Evolutionary conservation across 2,888 invertebrate genomes (phyloP).

Genomic region (Caenorhabditis panamensis): DNA sequence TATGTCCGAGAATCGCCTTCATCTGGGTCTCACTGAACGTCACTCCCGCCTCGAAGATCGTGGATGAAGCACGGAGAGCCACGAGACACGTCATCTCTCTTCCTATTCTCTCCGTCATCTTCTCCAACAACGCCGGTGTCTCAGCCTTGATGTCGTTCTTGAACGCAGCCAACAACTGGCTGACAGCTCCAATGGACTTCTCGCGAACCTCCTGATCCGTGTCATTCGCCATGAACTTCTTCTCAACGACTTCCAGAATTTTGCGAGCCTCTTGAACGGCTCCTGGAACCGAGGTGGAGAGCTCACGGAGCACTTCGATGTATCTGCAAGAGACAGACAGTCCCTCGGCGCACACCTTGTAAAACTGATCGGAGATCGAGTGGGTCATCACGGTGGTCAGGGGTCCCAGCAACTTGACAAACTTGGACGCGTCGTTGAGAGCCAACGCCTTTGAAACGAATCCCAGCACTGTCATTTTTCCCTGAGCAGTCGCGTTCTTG

Average conservation of each 20-base stretch:
- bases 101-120: slow-evolving; percentile 93
- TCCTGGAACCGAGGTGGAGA: not conserved
- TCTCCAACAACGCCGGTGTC: slow-evolving; percentile 89
- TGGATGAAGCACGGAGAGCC: slow-evolving; percentile 92
- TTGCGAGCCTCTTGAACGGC: slow-evolving; percentile 78
- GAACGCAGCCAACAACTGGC: slow-evolving; percentile 89
- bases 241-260: slow-evolving; percentile 89
- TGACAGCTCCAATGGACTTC: slow-evolving; percentile 95
- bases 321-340: slow-evolving; percentile 49
- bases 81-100: slow-evolving; percentile 98
- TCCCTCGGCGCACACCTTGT: slow-evolving; percentile 85
- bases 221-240: slow-evolving; percentile 92
- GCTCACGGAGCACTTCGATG: slow-evolving; percentile 30
- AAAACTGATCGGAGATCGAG: slow-evolving; percentile 95
- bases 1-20: slow-evolving; percentile 4
- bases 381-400: slow-evolving; percentile 87
- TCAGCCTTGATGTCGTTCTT: slow-evolving; percentile 87
- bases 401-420: slow-evolving; percentile 85
- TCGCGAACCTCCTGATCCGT: slow-evolving; percentile 99
- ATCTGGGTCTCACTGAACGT: slow-evolving; percentile 6
- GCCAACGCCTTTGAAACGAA: slow-evolving; percentile 85
- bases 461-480: slow-evolving; percentile 93
- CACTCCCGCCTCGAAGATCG: slow-evolving; percentile 63
- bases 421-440: slow-evolving; percentile 83
- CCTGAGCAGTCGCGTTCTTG: slow-evolving; percentile 84